Evolutionary conservation across 2,888 invertebrate genomes (phyloP).

Genomic region (Erebia aethiops): DNA sequence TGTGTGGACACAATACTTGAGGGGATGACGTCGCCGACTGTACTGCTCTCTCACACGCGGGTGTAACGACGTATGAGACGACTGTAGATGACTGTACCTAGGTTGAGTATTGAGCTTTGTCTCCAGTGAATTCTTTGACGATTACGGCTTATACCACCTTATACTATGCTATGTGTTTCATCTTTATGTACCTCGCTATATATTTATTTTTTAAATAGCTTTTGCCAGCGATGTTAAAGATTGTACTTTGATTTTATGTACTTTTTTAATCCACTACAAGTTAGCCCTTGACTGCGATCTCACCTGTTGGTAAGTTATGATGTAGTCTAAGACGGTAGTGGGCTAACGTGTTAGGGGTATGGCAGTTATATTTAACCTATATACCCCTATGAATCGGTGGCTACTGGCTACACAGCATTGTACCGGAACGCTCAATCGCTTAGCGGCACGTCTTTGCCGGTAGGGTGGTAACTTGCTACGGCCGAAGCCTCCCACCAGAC

Average conservation of each 20-base stretch:
- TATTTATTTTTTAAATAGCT: slow-evolving; percentile 28
- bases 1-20: slow-evolving; percentile 81
- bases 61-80: slow-evolving; percentile 17
- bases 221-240: not conserved
- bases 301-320: too few species aligned
- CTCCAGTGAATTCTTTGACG: slow-evolving; percentile 17
- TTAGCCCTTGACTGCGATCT: too few species aligned
- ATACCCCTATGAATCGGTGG: too few species aligned
- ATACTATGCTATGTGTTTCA: slow-evolving; percentile 10
- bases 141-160: slow-evolving; percentile 12
- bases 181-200: not conserved
- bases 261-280: not conserved
- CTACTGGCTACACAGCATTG: too few species aligned
- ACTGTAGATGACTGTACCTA: slow-evolving; percentile 7
- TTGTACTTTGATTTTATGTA: too few species aligned
- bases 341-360: too few species aligned
- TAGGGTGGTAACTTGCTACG: too few species aligned
- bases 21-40: slow-evolving; percentile 56
- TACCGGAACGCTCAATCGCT: too few species aligned
- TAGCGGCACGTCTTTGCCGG: too few species aligned
- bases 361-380: too few species aligned
- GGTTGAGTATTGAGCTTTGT: slow-evolving; percentile 23
- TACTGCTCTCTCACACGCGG: slow-evolving; percentile 20
- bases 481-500: too few species aligned
- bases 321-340: too few species aligned